Base-by-base conservation (phyloP, 2,113 vertebrate genomes). In the Eptesicus fuscus region DNA sequence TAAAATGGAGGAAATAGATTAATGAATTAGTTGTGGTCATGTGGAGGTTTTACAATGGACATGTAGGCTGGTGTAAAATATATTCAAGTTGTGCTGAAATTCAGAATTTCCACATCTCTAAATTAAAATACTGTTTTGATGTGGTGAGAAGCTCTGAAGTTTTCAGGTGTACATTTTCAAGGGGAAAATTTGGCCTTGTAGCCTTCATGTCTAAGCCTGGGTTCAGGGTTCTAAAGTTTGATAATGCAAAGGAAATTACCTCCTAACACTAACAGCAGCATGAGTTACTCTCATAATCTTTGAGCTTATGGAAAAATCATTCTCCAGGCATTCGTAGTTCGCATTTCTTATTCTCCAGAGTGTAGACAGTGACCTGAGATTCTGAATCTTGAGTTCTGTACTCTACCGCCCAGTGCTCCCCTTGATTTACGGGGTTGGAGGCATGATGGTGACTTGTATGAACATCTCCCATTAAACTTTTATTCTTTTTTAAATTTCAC, bases 311-410 rank as follows among this genome's bases (percentile, higher is more conserved):
- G 92, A 95, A 96, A 96, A 94, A 95, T 91, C 9, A 90, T 93
- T 97, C 71, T 98, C 77, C 65, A 94, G 96, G 65, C 90, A 84
- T 92, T 91, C 70, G 17, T 95, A 73, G 95, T 97, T 95, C 87
- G 88, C 77, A 61, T 92, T 93, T 83, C 70, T 40, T 91, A 35
- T 67, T 83, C 78, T 84, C 40, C 20, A 77, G 51, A 44, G 11
- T 30, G 25, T 88, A 95, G 73, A 82, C 70, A 88, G 86, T 85
- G 84, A 79, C 95, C 93, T 94, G 95, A 94, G 78, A 80, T 97
- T 94, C 97, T 83, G 80, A 94, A 84, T 95, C 93, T 95, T 97
- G 77, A 97, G 97, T 97, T 94, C 51, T 96, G 51, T 88, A 67
- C 49, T 82, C 90, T 91, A 76, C 77, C 86, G 40, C 96, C 84